Base-by-base conservation (phyloP, 30 jellyfish, hydroid and myxozoan genomes). In the Cassiopea xamachana region DNA sequence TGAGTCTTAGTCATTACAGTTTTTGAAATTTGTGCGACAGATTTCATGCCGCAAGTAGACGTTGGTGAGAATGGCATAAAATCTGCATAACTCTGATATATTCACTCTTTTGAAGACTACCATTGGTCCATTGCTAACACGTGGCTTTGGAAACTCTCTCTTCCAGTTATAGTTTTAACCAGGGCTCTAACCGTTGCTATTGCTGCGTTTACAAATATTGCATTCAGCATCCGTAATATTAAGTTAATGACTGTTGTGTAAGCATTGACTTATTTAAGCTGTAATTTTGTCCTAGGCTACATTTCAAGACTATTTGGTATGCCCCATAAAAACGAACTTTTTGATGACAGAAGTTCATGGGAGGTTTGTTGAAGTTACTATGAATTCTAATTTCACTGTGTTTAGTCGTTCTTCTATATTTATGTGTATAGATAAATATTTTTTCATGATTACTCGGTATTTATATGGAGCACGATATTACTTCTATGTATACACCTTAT, bases 321-420 rank as follows among this genome's bases (percentile, higher is more conserved):
- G 17, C 96, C 96, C 39, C 62, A 71, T 48, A 75, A 51, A 44
- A 88, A 69, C 46, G 87, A 89, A 27, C 73, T 89, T 10, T 89
- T 79, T 73, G 96, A 89, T 80, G 96, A 89, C 76, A 55, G 55
- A 27, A 88, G 60, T 59, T 89, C 72, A 80, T 89, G 96, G 96
- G 92, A 80, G 92, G 96, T 89, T 44, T 64, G 19, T 55, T 55
- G 64, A 55, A 55, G 12, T 3, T 55, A 55, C 7, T 55, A 10
- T 55, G 64, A 55, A 55, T 55, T 55, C 7, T 55, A 55, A 10
- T 55, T 55, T 10, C 64, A 55, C 7, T 55, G 7, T 55, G 7
- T 55, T 55, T 3, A 10, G 64, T 55, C 64, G 64, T 55, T 3
- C 64, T 10, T 55, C 12, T 10, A 55, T 6, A 55, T 55, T 3